Conservation (phyloP, 2,888 invertebrate species). For the Serrognathus titanus region DNA sequence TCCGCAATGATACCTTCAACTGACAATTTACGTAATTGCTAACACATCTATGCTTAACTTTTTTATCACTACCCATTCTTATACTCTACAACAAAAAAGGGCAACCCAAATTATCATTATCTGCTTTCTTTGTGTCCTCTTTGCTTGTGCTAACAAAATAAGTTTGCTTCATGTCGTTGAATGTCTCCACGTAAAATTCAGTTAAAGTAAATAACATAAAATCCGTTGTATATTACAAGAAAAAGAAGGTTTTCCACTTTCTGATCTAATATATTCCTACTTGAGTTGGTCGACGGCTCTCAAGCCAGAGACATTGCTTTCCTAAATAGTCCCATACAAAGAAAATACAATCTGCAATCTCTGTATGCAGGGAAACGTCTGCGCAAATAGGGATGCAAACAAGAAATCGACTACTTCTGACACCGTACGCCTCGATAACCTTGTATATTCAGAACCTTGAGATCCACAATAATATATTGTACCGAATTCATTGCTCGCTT, state of each 20-base stretch:
- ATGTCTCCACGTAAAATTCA: too few relatives aligned
- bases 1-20: too few relatives aligned
- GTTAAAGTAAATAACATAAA: too few relatives aligned
- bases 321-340: constrained; percentile 1
- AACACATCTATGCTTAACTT: too few relatives aligned
- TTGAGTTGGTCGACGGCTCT: neutral
- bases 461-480: constrained; percentile 1
- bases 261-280: neutral
- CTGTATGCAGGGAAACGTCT: neutral
- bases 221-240: too few relatives aligned
- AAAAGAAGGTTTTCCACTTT: neutral
- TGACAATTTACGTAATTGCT: too few relatives aligned
- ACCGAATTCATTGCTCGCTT: neutral
- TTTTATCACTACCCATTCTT: too few relatives aligned
- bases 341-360: neutral
- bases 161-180: too few relatives aligned
- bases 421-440: neutral
- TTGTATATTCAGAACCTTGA: constrained; percentile 1
- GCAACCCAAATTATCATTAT: too few relatives aligned
- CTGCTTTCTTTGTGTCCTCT: too few relatives aligned
- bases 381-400: neutral
- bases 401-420: neutral
- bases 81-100: too few relatives aligned
- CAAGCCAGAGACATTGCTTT: neutral
- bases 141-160: too few relatives aligned